phyloP scores from a whole-genome alignment of 2,113 vertebrate genomes.

The Sander vitreus region DNA sequence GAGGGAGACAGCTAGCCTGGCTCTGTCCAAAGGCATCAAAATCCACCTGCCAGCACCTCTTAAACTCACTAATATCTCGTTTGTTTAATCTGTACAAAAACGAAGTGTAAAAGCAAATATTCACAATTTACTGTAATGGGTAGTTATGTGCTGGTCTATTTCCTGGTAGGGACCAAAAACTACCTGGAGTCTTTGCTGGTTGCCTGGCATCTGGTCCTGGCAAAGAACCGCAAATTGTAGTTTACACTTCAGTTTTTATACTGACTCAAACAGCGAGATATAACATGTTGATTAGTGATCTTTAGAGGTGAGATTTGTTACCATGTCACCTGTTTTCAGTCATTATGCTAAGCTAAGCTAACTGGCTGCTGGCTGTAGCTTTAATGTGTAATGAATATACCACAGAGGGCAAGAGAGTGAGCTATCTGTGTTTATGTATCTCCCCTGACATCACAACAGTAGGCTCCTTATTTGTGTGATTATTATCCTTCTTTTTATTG shows the following conservation, averaged over 20 bases:
- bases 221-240: too few relatives aligned
- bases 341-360: background rate
- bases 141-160: background rate
- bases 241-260: too few relatives aligned
- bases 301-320: background rate
- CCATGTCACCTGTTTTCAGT: background rate
- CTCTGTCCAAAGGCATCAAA: background rate
- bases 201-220: background rate
- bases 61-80: background rate
- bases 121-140: background rate
- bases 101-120: background rate
- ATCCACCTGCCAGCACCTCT: background rate
- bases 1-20: background rate
- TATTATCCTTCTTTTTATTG: background rate
- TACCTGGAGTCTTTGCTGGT: background rate
- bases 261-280: background rate
- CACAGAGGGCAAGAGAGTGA: too few relatives aligned
- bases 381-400: background rate
- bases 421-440: background rate
- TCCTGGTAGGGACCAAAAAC: background rate
- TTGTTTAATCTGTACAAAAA: background rate
- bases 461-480: background rate
- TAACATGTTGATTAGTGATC: background rate
- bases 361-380: background rate
- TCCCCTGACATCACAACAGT: background rate